phyloP scores from a whole-genome alignment of 2,113 vertebrate species.

The Equus przewalskii region DNA sequence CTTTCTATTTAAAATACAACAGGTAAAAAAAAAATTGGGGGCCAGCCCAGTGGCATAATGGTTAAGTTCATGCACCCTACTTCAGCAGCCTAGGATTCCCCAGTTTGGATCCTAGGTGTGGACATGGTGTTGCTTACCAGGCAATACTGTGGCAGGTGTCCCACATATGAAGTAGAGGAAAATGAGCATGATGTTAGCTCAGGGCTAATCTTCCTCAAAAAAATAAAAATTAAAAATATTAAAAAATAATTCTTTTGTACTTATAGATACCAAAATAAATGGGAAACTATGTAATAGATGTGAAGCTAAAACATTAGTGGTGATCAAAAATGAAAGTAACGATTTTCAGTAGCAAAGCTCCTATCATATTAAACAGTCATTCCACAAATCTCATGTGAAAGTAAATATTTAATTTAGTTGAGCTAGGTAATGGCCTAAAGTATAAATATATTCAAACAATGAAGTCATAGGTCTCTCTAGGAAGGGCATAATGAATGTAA shows the following conservation, averaged over 20 bases:
- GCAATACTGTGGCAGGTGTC: too few species aligned
- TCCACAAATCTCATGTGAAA: not conserved
- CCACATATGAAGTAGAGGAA: too few species aligned
- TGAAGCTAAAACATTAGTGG: not conserved
- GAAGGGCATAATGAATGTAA: not conserved
- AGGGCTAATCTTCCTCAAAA: too few species aligned
- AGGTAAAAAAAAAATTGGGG: not conserved
- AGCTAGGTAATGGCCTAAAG: not conserved
- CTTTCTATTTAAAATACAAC: not conserved
- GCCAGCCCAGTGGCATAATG: too few species aligned
- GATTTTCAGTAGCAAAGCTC: not conserved
- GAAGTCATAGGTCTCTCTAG: not conserved
- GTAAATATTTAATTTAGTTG: constrained; percentile 34
- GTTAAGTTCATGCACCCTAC: too few species aligned
- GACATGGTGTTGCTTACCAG: too few species aligned
- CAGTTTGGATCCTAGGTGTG: too few species aligned
- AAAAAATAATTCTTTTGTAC: not conserved
- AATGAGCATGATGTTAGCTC: too few species aligned
- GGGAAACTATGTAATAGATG: not conserved
- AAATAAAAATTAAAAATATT: not conserved
- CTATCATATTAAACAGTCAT: not conserved
- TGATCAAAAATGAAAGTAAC: not conserved
- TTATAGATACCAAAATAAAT: not conserved
- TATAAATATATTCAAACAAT: not conserved
- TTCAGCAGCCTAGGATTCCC: too few species aligned